Evolutionary conservation across 2,888 invertebrate genomes (phyloP).

Genomic region (Cacoxenus indagator): DNA sequence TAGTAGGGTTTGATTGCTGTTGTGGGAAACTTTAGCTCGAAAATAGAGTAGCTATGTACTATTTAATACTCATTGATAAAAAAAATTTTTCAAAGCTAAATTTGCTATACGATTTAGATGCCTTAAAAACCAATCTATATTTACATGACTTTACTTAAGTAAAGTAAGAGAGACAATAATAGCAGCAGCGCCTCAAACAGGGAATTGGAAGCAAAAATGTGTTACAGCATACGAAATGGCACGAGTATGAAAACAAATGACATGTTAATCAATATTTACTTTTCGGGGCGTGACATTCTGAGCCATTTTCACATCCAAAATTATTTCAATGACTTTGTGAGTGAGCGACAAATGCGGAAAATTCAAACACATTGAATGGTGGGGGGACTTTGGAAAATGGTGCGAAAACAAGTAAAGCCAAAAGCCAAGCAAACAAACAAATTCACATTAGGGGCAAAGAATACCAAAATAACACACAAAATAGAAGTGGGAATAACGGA

Average conservation of each 20-base stretch:
- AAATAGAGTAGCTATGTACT: too few species aligned
- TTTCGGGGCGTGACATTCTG: neutral
- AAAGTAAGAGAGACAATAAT: neutral
- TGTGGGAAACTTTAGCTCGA: too few species aligned
- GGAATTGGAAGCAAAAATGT: neutral
- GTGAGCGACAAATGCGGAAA: neutral
- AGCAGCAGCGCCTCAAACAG: neutral
- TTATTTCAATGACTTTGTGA: neutral
- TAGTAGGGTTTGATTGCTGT: too few species aligned
- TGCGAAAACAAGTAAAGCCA: neutral
- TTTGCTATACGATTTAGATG: too few species aligned
- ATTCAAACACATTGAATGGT: neutral
- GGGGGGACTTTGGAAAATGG: neutral
- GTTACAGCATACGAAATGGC: neutral
- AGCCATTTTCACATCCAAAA: neutral
- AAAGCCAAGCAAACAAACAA: conserved; percentile 5
- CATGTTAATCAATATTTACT: neutral
- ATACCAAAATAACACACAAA: neutral
- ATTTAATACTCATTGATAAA: too few species aligned
- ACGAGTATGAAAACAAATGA: neutral
- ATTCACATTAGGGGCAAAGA: neutral
- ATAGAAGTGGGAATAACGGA: neutral
- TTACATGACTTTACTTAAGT: too few species aligned
- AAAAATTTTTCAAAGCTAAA: too few species aligned
- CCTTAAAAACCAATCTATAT: too few species aligned